Conservation (phyloP, 2,888 invertebrate genomes). For the Lumbricus terrestris region DNA sequence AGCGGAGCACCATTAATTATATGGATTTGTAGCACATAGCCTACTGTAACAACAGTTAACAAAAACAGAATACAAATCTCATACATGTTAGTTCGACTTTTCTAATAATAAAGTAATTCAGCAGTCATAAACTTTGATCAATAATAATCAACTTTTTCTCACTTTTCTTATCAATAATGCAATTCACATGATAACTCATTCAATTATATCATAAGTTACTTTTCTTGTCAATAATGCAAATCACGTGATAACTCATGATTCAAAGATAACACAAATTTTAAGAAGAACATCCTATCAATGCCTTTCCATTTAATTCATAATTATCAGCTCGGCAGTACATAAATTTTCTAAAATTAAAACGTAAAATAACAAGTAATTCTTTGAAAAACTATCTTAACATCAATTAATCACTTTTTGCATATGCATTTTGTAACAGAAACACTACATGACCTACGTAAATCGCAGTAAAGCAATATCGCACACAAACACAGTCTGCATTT, state of each 20-base stretch:
- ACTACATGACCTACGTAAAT: neutral
- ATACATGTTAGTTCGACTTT: neutral
- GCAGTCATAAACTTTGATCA: neutral
- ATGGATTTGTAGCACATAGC: neutral
- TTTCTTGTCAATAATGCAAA: too few species aligned
- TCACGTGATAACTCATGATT: too few species aligned
- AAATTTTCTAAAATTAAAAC: neutral
- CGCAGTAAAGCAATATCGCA: neutral
- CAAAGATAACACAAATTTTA: too few species aligned
- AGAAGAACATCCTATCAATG: neutral
- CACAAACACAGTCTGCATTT: neutral
- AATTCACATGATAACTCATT: neutral
- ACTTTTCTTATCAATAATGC: neutral
- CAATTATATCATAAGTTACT: neutral
- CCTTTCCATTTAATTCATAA: neutral
- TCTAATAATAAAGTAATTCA: neutral
- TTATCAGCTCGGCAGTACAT: neutral
- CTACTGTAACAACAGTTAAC: neutral
- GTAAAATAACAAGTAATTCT: neutral
- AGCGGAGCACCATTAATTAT: neutral
- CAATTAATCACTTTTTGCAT: too few species aligned
- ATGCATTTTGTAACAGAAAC: neutral
- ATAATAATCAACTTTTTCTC: neutral
- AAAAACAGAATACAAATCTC: neutral
- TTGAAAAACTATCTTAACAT: neutral